These are phyloP conservation scores for Metopolophium dirhodum DNA, from an alignment of 1,140 invertebrate species.

Conservation along the genomic window DNA sequence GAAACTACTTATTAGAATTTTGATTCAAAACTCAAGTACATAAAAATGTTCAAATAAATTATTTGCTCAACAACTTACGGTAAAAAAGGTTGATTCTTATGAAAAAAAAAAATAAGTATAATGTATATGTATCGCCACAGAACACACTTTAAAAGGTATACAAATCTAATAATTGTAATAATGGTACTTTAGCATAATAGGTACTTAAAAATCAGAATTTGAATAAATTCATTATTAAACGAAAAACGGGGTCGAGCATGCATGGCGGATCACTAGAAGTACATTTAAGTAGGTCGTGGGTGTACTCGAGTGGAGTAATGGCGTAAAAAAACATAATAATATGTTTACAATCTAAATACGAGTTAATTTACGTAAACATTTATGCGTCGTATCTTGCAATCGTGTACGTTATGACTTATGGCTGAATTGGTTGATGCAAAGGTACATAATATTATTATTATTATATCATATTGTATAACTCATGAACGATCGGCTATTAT, in stretches of 20 bases:
- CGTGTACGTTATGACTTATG: not conserved
- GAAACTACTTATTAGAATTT: too few species aligned
- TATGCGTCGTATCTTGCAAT: not conserved
- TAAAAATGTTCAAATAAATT: too few species aligned
- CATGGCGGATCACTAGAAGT: not conserved
- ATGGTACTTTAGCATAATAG: not conserved
- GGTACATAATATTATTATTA: not conserved
- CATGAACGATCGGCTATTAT: not conserved
- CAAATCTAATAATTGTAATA: not conserved
- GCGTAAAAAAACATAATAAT: not conserved
- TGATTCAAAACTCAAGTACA: too few species aligned
- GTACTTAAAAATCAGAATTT: not conserved
- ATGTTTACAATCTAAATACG: not conserved
- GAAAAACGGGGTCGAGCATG: not conserved
- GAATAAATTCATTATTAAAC: not conserved
- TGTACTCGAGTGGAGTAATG: not conserved
- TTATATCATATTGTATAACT: not conserved
- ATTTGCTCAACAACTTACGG: too few species aligned
- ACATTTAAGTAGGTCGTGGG: not conserved
- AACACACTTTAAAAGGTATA: not conserved
- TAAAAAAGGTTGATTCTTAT: too few species aligned
- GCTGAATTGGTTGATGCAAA: not conserved
- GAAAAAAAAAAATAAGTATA: too few species aligned
- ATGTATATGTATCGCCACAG: too few species aligned
- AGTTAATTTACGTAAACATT: not conserved